Evolutionary conservation across 92 coral and sea anemone species (phyloP), one percentile per base, ranked within the genome.

Genomic region (Micromussa lordhowensis): DNA sequence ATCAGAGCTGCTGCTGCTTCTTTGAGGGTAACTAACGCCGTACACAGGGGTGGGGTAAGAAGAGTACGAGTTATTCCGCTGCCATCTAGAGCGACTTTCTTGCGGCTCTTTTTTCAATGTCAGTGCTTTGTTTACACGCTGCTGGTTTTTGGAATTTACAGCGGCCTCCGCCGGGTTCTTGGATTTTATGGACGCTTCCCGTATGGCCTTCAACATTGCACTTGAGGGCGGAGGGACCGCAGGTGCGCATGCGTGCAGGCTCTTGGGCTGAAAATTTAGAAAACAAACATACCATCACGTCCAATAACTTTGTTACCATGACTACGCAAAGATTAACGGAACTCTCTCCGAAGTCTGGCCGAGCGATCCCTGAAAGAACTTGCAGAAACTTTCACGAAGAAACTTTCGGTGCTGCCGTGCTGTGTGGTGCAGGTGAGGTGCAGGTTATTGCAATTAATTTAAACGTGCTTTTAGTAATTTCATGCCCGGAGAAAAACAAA

Each of bases 261-360:
- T 92, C 85, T 95, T 91, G 85, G 98, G 95, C 96, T 94, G 96
- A 90, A 94, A 93, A 80, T 91, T 75, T 38, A 59, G 68, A 77
- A 87, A 87, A 79, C 79, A 87, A 44, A 78, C 71, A 87, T 66
- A 10, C 80, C 77, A 57, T 87, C 85, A 87, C 80, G 59, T 73
- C 26, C 22, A 2, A 14, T 32, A 19, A 18, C 17, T 38, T 84
- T 31, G 88, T 57, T 84, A 84, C 73, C 80, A 75, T 28, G 86
- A 40, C 58, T 15, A 79, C 68, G 68, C 24, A 68, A 54, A 57
- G 57, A 32, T 55, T 36, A 79, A 75, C 38, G 63, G 31, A 71
- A 77, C 68, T 66, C 57, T n/a, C 80, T 31, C 80, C 90, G 53
- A 79, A 87, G 90, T 87, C 85, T 87, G 90, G 90, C 90, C 90